Conservation (phyloP, 2,888 invertebrate genomes). For the Phorcus lineatus region DNA sequence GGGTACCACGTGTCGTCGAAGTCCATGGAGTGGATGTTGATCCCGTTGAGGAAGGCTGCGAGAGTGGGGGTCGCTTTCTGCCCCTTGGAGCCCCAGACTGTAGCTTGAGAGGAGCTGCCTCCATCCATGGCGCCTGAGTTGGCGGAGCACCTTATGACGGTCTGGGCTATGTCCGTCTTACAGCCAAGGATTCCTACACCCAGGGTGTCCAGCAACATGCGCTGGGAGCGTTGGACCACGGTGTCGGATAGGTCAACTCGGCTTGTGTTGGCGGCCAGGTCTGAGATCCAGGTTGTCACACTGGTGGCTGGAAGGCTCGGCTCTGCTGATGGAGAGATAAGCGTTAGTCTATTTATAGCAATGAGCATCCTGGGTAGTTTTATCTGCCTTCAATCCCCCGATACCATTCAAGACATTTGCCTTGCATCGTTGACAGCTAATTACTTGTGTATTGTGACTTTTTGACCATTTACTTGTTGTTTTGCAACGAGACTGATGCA, state of each 20-base stretch:
- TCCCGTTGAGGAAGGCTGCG: conserved; percentile 59
- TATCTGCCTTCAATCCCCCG: too few relatives aligned
- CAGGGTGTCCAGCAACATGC: conserved; percentile 59
- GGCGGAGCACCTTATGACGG: conserved; percentile 39
- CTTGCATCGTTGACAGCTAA: too few relatives aligned
- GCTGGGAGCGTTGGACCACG: conserved; percentile 51
- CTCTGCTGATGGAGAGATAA: not conserved
- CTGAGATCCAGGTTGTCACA: conserved; percentile 50
- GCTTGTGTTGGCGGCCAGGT: conserved; percentile 45
- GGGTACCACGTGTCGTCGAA: conserved; percentile 67
- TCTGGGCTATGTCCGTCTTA: conserved; percentile 50
- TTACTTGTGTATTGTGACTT: too few relatives aligned
- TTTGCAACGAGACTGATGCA: too few relatives aligned
- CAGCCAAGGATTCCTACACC: conserved; percentile 53
- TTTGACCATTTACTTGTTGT: too few relatives aligned
- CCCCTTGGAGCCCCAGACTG: conserved; percentile 42
- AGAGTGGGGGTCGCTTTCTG: conserved; percentile 34
- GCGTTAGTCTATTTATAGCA: too few relatives aligned
- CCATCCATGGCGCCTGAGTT: conserved; percentile 15
- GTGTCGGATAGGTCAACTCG: conserved; percentile 43
- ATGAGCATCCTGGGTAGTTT: too few relatives aligned
- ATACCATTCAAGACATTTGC: too few relatives aligned
- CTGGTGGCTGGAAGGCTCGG: conserved; percentile 38
- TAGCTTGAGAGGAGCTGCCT: not conserved
- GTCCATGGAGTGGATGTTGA: conserved; percentile 62